Conservation (phyloP, 2,113 vertebrate species). For the Pseudorectes ferrugineus region DNA sequence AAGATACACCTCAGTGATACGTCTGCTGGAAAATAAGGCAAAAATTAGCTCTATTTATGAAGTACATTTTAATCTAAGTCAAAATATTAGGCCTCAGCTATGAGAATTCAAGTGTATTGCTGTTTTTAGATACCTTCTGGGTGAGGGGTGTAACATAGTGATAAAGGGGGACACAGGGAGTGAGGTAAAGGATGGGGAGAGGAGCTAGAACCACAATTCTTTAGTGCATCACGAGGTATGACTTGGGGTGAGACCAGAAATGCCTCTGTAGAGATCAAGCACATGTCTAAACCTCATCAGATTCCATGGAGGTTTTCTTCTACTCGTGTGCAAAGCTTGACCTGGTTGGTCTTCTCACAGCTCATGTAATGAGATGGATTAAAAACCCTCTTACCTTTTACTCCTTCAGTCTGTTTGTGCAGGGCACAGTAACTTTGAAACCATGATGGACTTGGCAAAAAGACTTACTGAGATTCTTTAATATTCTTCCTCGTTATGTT, state of each 20-base stretch:
- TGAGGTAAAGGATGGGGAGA: not conserved
- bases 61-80: not conserved
- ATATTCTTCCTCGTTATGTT: not conserved
- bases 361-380: not conserved
- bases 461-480: not conserved
- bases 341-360: not conserved
- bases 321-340: not conserved
- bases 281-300: not conserved
- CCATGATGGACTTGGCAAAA: not conserved
- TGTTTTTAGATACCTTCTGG: not conserved
- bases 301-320: not conserved
- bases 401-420: not conserved
- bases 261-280: not conserved
- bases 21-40: not conserved
- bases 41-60: not conserved
- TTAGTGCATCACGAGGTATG: not conserved
- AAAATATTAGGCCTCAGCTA: not conserved
- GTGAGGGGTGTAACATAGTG: accelerated
- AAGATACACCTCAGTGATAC: not conserved
- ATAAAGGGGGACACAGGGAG: not conserved
- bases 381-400: not conserved
- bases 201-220: not conserved
- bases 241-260: not conserved
- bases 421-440: not conserved
- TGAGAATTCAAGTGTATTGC: not conserved